A percentile compares a stretch with the other conserved stretches of the same genome.
phyloP scores from a whole-genome alignment of 1,140 invertebrate species.

The Homalodisca vitripennis region DNA sequence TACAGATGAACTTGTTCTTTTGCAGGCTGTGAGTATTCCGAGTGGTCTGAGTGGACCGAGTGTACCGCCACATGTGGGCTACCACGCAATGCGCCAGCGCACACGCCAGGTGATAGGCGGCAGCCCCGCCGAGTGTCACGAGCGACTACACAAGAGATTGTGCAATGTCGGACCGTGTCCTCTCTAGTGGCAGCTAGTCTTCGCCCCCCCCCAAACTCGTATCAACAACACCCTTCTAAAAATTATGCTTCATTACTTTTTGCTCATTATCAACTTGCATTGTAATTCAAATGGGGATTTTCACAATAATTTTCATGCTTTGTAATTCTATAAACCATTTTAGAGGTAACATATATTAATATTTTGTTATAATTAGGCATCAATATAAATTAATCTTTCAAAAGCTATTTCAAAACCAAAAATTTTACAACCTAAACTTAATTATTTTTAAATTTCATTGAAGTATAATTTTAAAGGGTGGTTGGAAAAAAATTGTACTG shows the following conservation, averaged over 20 bases:
- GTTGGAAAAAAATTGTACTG: neutral
- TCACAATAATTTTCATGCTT: neutral
- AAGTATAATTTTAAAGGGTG: neutral
- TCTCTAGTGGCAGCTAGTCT: neutral
- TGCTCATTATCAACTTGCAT: neutral
- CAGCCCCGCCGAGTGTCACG: constrained; percentile 44
- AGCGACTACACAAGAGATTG: constrained; percentile 44
- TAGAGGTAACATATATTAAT: neutral
- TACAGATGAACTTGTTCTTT: no score
- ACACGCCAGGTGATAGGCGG: constrained; percentile 48
- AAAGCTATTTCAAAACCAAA: no score
- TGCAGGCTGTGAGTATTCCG: constrained; percentile 54
- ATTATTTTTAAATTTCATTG: no score
- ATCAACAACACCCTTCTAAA: neutral
- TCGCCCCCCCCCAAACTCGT: no score
- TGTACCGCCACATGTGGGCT: constrained; percentile 62
- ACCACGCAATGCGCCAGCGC: constrained; percentile 50
- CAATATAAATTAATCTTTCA: no score
- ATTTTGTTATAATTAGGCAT: no score
- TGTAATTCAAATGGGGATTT: neutral
- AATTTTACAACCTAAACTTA: no score
- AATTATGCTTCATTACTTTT: neutral
- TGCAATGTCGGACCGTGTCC: constrained; percentile 43
- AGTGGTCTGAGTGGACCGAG: constrained; percentile 63
- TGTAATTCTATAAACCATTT: neutral